phyloP scores from a whole-genome alignment of 2,797 vertebrate species.

The Hippopotamyrus pictus region DNA sequence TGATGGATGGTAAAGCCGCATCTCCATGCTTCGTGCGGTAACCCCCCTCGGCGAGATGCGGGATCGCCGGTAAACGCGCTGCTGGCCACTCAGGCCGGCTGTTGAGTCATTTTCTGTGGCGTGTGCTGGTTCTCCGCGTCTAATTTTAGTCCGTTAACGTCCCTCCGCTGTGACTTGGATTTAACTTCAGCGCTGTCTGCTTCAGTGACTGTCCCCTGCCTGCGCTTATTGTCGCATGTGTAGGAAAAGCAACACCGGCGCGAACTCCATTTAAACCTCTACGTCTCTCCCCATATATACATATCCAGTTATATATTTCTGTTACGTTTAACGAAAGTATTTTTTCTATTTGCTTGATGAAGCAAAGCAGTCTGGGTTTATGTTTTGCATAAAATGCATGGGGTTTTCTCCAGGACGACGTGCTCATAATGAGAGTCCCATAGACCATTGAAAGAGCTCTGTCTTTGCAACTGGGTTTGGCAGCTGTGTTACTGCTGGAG shows the following conservation, averaged over 20 bases:
- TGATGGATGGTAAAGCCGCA: not conserved
- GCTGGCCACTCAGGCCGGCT: slow-evolving; percentile 23
- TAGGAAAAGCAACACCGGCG: not conserved
- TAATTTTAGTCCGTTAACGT: slow-evolving; percentile 31
- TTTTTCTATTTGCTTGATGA: not conserved
- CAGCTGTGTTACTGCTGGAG: slow-evolving; percentile 59
- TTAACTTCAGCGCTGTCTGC: slow-evolving; percentile 1
- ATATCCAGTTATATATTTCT: not conserved
- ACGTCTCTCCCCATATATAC: not conserved
- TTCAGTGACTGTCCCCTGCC: not conserved
- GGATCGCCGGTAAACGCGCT: not conserved
- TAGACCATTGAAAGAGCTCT: slow-evolving; percentile 52
- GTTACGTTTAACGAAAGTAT: not conserved
- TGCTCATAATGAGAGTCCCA: not conserved
- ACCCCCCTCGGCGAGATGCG: not conserved
- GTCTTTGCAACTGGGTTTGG: slow-evolving; percentile 57
- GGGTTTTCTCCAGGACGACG: not conserved
- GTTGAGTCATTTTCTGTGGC: slow-evolving; percentile 42
- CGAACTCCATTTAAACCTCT: not conserved
- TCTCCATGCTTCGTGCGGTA: not conserved
- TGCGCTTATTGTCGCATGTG: not conserved
- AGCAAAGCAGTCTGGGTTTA: not conserved
- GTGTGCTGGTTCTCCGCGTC: slow-evolving; percentile 34
- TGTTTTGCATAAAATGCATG: not conserved
- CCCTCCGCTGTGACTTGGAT: slow-evolving; percentile 13